Evolutionary conservation across 2,888 invertebrate species (phyloP), one percentile per base, ranked within the genome.

Genomic region (Noctua janthe): DNA sequence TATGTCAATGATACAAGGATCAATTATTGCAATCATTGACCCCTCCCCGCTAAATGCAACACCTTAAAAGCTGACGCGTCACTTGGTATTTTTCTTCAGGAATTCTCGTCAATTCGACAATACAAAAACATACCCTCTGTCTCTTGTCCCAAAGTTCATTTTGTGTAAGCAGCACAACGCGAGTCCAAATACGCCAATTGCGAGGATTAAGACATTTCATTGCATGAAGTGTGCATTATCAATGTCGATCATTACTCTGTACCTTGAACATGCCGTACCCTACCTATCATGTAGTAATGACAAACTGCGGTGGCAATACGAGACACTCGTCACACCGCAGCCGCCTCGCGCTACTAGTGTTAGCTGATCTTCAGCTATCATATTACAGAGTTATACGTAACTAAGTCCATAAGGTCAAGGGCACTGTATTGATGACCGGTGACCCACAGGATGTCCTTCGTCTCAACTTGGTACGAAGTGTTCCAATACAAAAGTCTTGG

Each of bases 311-410:
- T 85, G 62, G 85, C 66, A 69, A 74, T 77, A 43, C 43, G 74
- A 73, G 80, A 81, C 49, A 73, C 59, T 39, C 71, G 76, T 72
- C 79, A 49, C 79, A 84, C 89, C 90, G 82, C 89, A 84, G 75
- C 51, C 17, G 76, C 64, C 88, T 83, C 74, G 76, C 64, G 72
- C 81, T 87, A 69, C 73, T 71, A 74, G 74, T 66, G 56, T 71
- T 70, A 67, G 59, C 71, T n/a, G 80, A 73, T 74, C 74, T 62
- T 74, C 66, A 82, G 59, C 66, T 75, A 85, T 90, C 73, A 69
- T 6, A 43, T 89, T 84, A 78, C 89, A 56, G 56, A 73, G 11
- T 79, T 69, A 72, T 66, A 82, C 62, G 74, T 89, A 87, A 83
- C 78, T 78, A 56, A 69, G 47, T 47, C 15, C 43, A 49, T 75